Percentiles rank a stretch among this genome's conserved stretches.
These are phyloP conservation scores for Myripristis jacobus DNA, from an alignment of 2,797 vertebrate genomes.

Conservation along the genomic window DNA sequence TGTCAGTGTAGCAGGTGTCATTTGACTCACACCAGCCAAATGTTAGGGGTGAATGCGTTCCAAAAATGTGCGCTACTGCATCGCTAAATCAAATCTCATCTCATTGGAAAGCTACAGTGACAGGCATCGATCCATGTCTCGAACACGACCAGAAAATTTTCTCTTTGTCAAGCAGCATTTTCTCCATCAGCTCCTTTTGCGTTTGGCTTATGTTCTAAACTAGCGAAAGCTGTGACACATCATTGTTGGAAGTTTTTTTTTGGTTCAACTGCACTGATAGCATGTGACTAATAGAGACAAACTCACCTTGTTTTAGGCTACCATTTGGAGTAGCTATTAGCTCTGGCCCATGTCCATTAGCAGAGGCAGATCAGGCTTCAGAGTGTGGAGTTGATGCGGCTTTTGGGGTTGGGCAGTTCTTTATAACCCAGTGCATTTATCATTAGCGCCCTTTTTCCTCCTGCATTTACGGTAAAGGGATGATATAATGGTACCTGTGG, in stretches of 20 bases:
- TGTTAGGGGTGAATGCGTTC: conserved; percentile 13
- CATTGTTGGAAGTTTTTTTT: conserved; percentile 31
- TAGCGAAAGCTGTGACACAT: conserved; percentile 15
- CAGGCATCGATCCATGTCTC: conserved; percentile 9
- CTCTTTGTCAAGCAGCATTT: background rate
- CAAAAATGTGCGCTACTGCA: conserved; percentile 15
- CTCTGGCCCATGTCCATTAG: conserved; percentile 77
- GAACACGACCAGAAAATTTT: background rate
- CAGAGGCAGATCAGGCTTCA: conserved; percentile 74
- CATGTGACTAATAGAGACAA: conserved; percentile 56
- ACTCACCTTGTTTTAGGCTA: conserved; percentile 58
- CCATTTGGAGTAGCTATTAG: conserved; percentile 71
- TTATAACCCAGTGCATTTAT: conserved; percentile 67
- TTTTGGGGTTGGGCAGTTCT: conserved; percentile 37
- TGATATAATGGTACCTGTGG: conserved; percentile 63
- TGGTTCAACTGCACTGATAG: conserved; percentile 48
- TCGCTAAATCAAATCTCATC: conserved; percentile 15
- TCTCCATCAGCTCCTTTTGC: background rate
- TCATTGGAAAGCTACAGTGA: conserved; percentile 16
- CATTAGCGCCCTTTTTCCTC: conserved; percentile 63
- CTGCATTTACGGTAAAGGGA: conserved; percentile 78
- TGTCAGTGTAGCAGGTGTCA: conserved; percentile 52
- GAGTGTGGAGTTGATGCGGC: conserved; percentile 74
- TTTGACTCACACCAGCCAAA: conserved; percentile 51
- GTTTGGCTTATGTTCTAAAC: conserved; percentile 2